Evolutionary conservation across 1,140 invertebrate species (phyloP).

Genomic region (Vanessa atalanta): DNA sequence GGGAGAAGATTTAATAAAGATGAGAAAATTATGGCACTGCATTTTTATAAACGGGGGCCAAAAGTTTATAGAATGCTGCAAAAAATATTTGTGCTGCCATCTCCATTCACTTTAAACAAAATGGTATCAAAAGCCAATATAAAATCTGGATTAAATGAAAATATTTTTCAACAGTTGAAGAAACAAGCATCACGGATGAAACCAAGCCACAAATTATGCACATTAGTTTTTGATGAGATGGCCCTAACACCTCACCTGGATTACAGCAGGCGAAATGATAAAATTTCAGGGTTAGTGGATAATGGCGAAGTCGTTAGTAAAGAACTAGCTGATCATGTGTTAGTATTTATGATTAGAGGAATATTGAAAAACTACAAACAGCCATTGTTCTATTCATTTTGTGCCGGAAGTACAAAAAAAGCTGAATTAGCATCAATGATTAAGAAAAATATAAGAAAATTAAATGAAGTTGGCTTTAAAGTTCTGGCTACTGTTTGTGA

Average conservation of each 20-base stretch:
- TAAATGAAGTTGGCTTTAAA: constrained; percentile 28
- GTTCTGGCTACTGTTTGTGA: constrained; percentile 45
- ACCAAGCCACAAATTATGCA: constrained; percentile 45
- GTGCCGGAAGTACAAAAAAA: no score
- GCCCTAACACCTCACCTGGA: constrained; percentile 46
- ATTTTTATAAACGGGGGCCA: constrained; percentile 25
- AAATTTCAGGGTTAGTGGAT: constrained; percentile 48
- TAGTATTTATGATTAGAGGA: no score
- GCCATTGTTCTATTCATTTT: no score
- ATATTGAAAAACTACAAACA: no score
- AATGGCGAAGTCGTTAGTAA: no score
- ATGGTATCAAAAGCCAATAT: constrained; percentile 34
- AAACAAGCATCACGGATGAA: constrained; percentile 42
- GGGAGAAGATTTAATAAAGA: constrained; percentile 9
- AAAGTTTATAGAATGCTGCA: not conserved
- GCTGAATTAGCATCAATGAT: constrained; percentile 22
- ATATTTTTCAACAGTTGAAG: constrained; percentile 47
- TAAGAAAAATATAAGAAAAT: constrained; percentile 35
- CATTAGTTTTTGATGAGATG: constrained; percentile 63
- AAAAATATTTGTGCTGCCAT: constrained; percentile 26
- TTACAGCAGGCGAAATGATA: constrained; percentile 46
- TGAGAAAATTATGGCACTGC: constrained; percentile 19
- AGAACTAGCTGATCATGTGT: no score
- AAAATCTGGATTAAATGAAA: constrained; percentile 46
- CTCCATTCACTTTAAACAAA: constrained; percentile 33